Percentiles rank a stretch among this genome's conserved stretches.
phyloP scores from a whole-genome alignment of 2,888 invertebrate genomes.

The Phrixothrix hirtus region DNA sequence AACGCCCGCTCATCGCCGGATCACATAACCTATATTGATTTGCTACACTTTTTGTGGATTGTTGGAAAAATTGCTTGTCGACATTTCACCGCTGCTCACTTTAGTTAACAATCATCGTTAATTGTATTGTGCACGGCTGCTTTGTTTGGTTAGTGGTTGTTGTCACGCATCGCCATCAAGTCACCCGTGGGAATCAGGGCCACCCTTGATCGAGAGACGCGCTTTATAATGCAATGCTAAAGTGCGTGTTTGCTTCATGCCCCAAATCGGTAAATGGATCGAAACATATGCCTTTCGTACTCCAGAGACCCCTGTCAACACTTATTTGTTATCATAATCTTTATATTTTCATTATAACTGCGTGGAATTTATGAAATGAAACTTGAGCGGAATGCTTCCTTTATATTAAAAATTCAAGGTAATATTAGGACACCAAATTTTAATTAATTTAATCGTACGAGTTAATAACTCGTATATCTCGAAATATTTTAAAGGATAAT shows the following conservation, averaged over 20 bases:
- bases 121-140: constrained; percentile 26
- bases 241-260: constrained; percentile 47
- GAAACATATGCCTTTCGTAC: constrained; percentile 52
- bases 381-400: too few species aligned
- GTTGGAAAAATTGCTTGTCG: constrained; percentile 32
- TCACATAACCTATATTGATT: constrained; percentile 53
- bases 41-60: constrained; percentile 35
- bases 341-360: constrained; percentile 28
- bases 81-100: constrained; percentile 42
- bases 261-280: constrained; percentile 57
- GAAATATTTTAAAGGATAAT: constrained; percentile 6
- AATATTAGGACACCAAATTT: too few species aligned
- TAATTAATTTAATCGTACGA: neutral
- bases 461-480: neutral
- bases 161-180: constrained; percentile 50
- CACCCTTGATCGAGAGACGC: constrained; percentile 27
- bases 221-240: constrained; percentile 43
- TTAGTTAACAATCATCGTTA: constrained; percentile 42
- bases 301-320: constrained; percentile 40
- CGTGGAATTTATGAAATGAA: too few species aligned
- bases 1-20: constrained; percentile 40
- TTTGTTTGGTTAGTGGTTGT: constrained; percentile 52
- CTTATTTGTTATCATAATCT: constrained; percentile 37
- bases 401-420: too few species aligned
- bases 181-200: constrained; percentile 49